A percentile compares a stretch with the other conserved stretches of the same genome.
These are phyloP conservation scores for Macrophya annulata DNA, from an alignment of 2,888 invertebrate genomes.

Conservation along the genomic window DNA sequence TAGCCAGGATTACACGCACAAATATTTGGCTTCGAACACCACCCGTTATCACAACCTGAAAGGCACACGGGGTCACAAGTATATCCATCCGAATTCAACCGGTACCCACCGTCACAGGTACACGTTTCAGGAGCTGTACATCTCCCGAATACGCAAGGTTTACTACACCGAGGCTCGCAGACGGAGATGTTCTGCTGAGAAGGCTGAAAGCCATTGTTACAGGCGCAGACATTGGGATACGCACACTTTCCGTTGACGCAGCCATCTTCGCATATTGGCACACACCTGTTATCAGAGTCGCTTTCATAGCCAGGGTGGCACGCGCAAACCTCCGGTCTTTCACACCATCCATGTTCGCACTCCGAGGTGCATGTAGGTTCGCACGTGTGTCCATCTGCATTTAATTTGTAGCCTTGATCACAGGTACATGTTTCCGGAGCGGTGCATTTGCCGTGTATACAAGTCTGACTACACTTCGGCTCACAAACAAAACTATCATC, in stretches of 20 bases:
- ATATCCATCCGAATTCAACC: conserved; percentile 66
- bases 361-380: conserved; percentile 82
- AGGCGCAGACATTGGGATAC: conserved; percentile 70
- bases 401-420: conserved; percentile 81
- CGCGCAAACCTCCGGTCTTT: conserved; percentile 79
- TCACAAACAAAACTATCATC: conserved; percentile 48
- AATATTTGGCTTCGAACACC: conserved; percentile 87
- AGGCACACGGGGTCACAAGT: conserved; percentile 85
- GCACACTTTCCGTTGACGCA: conserved; percentile 73
- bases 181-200: conserved; percentile 57
- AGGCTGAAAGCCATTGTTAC: conserved; percentile 62
- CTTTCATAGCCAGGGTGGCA: conserved; percentile 69
- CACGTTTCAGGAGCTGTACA: conserved; percentile 80
- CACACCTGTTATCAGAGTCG: conserved; percentile 70
- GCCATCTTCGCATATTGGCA: conserved; percentile 71
- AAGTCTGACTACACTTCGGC: conserved; percentile 84
- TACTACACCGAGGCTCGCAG: conserved; percentile 70
- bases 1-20: conserved; percentile 89
- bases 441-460: conserved; percentile 86
- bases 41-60: conserved; percentile 87
- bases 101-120: conserved; percentile 80
- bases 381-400: conserved; percentile 84
- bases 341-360: conserved; percentile 82
- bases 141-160: conserved; percentile 79
- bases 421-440: conserved; percentile 86